A percentile compares a stretch with the other conserved stretches of the same genome.
phyloP scores from a whole-genome alignment of 2,797 vertebrate genomes.

The Molossus alvarezi region DNA sequence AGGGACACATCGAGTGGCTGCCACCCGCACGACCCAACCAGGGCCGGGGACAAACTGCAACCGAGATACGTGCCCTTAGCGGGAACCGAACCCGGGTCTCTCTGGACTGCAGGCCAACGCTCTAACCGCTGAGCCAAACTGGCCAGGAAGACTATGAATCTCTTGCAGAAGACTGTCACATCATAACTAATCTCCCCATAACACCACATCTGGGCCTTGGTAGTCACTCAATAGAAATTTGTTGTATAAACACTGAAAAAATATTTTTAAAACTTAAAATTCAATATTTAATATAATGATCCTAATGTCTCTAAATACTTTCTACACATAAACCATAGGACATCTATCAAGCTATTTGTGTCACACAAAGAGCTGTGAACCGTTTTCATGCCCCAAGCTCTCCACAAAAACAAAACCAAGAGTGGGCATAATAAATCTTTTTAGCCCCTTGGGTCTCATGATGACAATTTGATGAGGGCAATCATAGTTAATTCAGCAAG shows the following conservation, averaged over 20 bases:
- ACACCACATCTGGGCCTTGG: not conserved
- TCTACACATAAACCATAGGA: constrained; percentile 66
- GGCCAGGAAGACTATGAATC: not conserved
- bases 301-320: constrained; percentile 81
- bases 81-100: too few species aligned
- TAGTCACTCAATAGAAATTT: not conserved
- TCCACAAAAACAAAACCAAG: constrained; percentile 80
- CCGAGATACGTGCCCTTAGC: too few species aligned
- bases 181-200: not conserved
- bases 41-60: too few species aligned
- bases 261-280: constrained; percentile 20
- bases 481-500: constrained; percentile 36
- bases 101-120: too few species aligned
- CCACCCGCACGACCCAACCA: too few species aligned
- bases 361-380: constrained; percentile 73
- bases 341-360: constrained; percentile 85
- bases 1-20: too few species aligned
- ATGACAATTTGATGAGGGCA: not conserved
- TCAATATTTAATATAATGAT: constrained; percentile 68
- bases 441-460: not conserved
- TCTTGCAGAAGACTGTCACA: not conserved
- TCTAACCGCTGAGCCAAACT: too few species aligned
- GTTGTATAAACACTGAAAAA: not conserved
- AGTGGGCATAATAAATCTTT: constrained; percentile 79
- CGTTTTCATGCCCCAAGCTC: constrained; percentile 83